Conservation (phyloP, 2,888 invertebrate genomes). For the Campoplex capitator region DNA sequence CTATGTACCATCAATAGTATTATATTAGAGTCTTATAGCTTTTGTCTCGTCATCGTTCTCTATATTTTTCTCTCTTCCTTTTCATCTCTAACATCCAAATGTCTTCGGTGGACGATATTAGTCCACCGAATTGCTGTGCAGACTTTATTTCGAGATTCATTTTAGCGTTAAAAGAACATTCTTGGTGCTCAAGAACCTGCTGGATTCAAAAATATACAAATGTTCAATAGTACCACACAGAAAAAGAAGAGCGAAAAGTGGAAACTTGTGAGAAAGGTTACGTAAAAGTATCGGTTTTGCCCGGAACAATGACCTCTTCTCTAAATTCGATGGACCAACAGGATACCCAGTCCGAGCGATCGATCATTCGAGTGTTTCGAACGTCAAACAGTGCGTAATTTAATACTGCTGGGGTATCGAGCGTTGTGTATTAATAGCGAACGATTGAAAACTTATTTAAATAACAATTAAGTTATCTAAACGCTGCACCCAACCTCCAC, state of each 20-base stretch:
- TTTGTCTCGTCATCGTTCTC: conserved; percentile 37
- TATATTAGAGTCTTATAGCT: conserved; percentile 45
- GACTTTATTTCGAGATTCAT: neutral
- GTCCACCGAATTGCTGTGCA: neutral
- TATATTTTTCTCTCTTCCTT: neutral
- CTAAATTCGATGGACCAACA: neutral
- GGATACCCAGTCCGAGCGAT: neutral
- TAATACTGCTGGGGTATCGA: neutral
- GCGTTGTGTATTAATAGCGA: neutral
- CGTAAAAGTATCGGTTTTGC: neutral
- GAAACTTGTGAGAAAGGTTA: neutral
- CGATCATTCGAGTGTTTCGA: neutral
- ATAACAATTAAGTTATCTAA: neutral
- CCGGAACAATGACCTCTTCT: neutral
- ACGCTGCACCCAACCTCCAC: neutral
- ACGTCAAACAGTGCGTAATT: neutral
- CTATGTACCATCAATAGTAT: conserved; percentile 23
- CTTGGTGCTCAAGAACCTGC: neutral
- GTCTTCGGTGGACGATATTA: neutral
- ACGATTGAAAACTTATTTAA: neutral
- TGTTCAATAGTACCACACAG: neutral
- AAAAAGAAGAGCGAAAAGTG: neutral
- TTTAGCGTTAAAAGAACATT: neutral
- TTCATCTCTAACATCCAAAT: neutral
- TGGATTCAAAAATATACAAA: neutral